Base-by-base conservation (phyloP, 2,113 vertebrate genomes). In the Strix aluco region DNA sequence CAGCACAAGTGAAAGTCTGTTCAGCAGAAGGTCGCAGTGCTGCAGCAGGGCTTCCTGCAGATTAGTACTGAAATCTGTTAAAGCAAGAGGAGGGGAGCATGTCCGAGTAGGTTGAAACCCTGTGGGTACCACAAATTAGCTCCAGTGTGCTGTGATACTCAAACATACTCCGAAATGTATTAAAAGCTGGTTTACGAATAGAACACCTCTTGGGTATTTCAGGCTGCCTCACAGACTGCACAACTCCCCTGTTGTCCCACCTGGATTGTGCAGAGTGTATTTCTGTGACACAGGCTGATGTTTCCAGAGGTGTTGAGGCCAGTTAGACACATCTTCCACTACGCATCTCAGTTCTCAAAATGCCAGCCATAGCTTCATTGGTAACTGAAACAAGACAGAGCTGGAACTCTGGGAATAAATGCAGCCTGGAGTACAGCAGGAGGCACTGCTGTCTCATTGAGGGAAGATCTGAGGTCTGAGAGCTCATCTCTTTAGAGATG, bases 1-100 rank as follows among this genome's bases (percentile, higher is more conserved):
- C 92, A 90, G 94, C 95, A 93, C 93, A 86, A 92, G 71, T 1
- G 10, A 77, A 38, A 83, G 88, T 49, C 93, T 96, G 93, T 84
- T 96, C 84, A 59, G 88, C 71, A 86, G 69, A 86, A 87, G 91
- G 89, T 91, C 9, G 10, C 25, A 7, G 85, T 36, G 42, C 67
- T 93, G 92, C 88, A 83, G 88, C 42, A 38, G 58, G 46, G 71
- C 85, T 94, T 91, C 87, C 94, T 93, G 92, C 81, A 96, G 92
- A 38, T 66, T 14, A 51, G 36, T 42, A 2, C 92, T 75, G 90
- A 82, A 49, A 71, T 21, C 30, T 51, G 74, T 51, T 22, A 73
- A 59, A 88, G 88, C 38, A 38, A 70, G 79, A 59, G 80, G 32
- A 88, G 74, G 27, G 63, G n/a, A 81, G 61, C 2, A 1, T 25